Base-by-base conservation (phyloP, 1,140 invertebrate species). In the Stegodyphus mimosarum region DNA sequence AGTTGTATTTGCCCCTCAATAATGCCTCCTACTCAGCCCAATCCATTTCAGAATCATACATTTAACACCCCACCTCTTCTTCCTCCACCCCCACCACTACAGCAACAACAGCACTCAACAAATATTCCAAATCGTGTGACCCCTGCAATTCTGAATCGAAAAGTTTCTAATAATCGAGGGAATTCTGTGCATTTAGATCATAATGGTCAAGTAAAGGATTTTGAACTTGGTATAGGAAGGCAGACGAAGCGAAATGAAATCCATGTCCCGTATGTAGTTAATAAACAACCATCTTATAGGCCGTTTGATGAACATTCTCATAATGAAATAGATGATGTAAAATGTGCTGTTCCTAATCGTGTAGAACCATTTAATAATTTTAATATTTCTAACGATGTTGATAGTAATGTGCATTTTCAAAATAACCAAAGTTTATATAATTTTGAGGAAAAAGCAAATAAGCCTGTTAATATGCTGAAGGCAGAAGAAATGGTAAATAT, bases 41-140 rank as follows among this genome's bases (percentile, higher is more conserved):
- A 75, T 55, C 80, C 81, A 11, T 84, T 84, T 84, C 76, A 67
- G n/a, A 48, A 67, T 48, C 70, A 75, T 13, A 63, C 73, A 55
- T 84, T 69, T 53, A 84, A 75, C 55, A 53, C 81, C 50, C 51
- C 63, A 15, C 6, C 73, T 51, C 9, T 76, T 10, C 50, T 51
- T 49, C 64, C 72, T 48, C 53, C 79, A 48, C 51, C 49, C 7
- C 71, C 70, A 18, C 67, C 77, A 49, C 48, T 50, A 13, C 71
- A 11, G 17, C 80, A 74, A n/a, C 72, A 55, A 6, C 63, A 49
- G 15, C 15, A 18, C 55, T n/a, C 76, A 10, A 52, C 81, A 10
- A 15, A 49, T 17, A 75, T 75, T 48, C 51, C 60, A 11, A 49
- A 55, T 18, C 49, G 73, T 9, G 13, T 76, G 50, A 51, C 63